phyloP scores from a whole-genome alignment of 2,888 invertebrate genomes.

The Mesochorus sp. region DNA sequence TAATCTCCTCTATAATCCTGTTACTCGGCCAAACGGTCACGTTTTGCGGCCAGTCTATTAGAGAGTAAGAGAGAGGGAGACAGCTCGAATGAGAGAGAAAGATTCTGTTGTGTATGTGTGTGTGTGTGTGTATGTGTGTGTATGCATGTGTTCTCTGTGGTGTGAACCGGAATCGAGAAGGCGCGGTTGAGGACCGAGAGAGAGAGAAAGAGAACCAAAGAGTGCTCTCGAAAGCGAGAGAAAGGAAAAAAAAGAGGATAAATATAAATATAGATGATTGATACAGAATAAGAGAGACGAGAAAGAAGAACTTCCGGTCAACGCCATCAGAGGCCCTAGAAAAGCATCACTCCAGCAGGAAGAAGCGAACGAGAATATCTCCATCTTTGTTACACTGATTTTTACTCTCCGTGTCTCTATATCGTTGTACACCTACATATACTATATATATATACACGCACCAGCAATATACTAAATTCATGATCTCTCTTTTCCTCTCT shows the following conservation, averaged over 20 bases:
- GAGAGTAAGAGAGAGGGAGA: conserved; percentile 1
- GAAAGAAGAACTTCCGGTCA: conserved; percentile 58
- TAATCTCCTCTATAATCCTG: conserved; percentile 77
- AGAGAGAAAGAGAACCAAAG: background rate
- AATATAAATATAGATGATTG: conserved; percentile 14
- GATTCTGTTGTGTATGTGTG: background rate
- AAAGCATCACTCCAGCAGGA: conserved; percentile 64
- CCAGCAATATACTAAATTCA: conserved; percentile 44
- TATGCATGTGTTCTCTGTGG: conserved; percentile 3
- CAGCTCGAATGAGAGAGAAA: background rate
- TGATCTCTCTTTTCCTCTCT: conserved; percentile 23
- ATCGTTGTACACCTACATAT: too few relatives aligned
- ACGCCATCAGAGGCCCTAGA: conserved; percentile 48
- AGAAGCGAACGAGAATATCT: conserved; percentile 64
- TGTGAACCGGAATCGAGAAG: conserved; percentile 53
- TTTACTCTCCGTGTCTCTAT: conserved; percentile 27
- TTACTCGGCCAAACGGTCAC: conserved; percentile 78
- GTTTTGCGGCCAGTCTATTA: conserved; percentile 65
- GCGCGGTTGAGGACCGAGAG: conserved; percentile 33
- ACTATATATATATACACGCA: background rate
- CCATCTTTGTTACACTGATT: conserved; percentile 33
- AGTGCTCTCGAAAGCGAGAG: background rate
- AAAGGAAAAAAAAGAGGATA: background rate
- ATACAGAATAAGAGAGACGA: conserved; percentile 50
- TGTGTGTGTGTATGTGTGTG: background rate